Conservation (phyloP, 1,140 invertebrate genomes). For the Diorhabda sublineata region DNA sequence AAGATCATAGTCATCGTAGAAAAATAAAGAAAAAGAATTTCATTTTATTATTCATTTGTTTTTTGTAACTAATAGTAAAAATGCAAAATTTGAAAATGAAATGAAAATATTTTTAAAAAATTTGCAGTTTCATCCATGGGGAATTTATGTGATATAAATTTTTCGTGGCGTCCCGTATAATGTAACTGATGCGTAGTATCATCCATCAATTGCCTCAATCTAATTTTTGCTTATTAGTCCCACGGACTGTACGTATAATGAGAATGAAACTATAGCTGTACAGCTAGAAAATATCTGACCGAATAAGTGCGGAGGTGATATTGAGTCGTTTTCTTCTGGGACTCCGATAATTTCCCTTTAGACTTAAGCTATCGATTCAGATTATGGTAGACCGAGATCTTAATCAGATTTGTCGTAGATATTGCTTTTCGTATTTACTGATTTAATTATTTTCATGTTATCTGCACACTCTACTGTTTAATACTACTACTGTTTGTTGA, state of each 20-base stretch:
- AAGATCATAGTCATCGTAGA: too few relatives aligned
- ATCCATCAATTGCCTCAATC: background rate
- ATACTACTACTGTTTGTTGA: too few relatives aligned
- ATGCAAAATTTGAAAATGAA: background rate
- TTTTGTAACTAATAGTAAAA: background rate
- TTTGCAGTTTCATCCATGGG: too few relatives aligned
- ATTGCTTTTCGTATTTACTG: background rate
- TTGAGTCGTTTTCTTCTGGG: background rate
- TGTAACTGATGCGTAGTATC: background rate
- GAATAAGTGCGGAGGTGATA: background rate
- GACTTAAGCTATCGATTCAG: background rate
- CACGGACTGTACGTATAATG: background rate
- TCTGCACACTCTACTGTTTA: too few relatives aligned
- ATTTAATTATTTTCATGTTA: background rate
- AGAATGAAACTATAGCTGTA: background rate
- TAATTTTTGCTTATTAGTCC: background rate
- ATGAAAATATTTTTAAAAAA: background rate
- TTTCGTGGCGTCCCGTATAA: too few relatives aligned
- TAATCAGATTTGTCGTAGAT: background rate
- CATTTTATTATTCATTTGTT: too few relatives aligned
- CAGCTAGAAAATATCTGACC: background rate
- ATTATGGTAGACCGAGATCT: background rate
- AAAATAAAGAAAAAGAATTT: too few relatives aligned
- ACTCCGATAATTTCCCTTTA: background rate
- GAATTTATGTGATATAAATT: too few relatives aligned